phyloP scores from a whole-genome alignment of 2,797 vertebrate genomes.

The Echeneis naucrates region DNA sequence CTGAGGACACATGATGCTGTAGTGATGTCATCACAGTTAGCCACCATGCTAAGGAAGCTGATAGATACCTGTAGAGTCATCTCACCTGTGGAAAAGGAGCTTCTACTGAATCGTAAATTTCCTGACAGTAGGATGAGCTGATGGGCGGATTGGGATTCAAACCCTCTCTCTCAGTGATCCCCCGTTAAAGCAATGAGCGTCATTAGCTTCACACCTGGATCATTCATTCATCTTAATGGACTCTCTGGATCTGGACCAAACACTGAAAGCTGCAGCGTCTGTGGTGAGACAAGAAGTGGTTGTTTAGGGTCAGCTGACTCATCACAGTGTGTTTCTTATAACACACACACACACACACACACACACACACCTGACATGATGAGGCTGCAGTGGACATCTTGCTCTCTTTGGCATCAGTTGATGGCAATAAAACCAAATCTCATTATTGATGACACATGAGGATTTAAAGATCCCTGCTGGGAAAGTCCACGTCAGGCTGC shows the following conservation, averaged over 20 bases:
- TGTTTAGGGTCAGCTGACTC: background rate
- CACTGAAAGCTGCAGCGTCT: background rate
- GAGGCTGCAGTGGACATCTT: background rate
- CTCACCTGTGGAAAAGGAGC: too few species aligned
- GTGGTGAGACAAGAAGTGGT: constrained; percentile 11
- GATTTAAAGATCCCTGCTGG: background rate
- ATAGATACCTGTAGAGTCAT: too few species aligned
- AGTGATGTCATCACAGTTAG: too few species aligned
- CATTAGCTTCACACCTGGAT: background rate
- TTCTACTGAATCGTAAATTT: too few species aligned
- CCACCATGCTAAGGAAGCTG: too few species aligned
- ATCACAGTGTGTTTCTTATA: background rate
- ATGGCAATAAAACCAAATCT: background rate
- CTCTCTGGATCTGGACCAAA: constrained; percentile 9
- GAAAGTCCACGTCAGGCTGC: too few species aligned
- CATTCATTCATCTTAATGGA: constrained; percentile 7
- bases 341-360: background rate
- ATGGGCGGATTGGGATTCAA: too few species aligned
- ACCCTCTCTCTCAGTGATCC: background rate
- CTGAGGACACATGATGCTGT: too few species aligned
- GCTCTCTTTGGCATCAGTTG: background rate
- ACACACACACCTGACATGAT: background rate
- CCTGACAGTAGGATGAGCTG: too few species aligned
- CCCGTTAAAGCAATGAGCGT: constrained; percentile 1
- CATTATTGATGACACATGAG: background rate